Evolutionary conservation across 2,888 invertebrate species (phyloP).

Genomic region (Paralinhomoeus sp.): DNA sequence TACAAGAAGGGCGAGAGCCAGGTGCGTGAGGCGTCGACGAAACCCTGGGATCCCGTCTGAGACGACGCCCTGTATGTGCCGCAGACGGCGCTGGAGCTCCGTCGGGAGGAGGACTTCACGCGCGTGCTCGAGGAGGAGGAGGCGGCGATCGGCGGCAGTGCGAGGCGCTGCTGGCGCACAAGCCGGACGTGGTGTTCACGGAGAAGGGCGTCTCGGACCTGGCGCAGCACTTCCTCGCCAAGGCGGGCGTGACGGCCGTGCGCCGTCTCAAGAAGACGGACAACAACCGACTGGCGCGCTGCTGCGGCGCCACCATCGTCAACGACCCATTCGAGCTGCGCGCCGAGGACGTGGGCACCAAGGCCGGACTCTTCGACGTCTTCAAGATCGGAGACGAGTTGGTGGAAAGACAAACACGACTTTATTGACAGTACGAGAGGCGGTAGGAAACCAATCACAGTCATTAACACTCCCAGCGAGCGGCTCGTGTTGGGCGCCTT

Average conservation of each 20-base stretch:
- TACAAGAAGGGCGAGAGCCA: constrained; percentile 96
- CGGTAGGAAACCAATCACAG: no score
- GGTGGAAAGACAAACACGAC: no score
- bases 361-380: constrained; percentile 84
- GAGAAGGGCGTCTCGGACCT: constrained; percentile 61
- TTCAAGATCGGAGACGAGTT: constrained; percentile 45
- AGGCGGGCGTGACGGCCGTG: constrained; percentile 38
- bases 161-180: constrained; percentile 67
- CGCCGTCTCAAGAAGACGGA: constrained; percentile 72
- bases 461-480: no score
- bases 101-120: constrained; percentile 80
- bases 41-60: no score
- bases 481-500: no score
- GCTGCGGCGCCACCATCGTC: constrained; percentile 70
- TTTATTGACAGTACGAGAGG: no score
- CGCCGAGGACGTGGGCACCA: constrained; percentile 74
- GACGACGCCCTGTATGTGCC: not conserved
- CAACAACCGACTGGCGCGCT: constrained; percentile 77
- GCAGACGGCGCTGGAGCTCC: constrained; percentile 46
- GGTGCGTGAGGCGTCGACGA: constrained; percentile 13
- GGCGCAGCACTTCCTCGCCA: constrained; percentile 34
- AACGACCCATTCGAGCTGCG: constrained; percentile 84
- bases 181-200: constrained; percentile 86
- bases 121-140: constrained; percentile 54
- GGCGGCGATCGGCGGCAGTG: constrained; percentile 63